Evolutionary conservation across 2,888 invertebrate genomes (phyloP).

Genomic region (Phortica magna): DNA sequence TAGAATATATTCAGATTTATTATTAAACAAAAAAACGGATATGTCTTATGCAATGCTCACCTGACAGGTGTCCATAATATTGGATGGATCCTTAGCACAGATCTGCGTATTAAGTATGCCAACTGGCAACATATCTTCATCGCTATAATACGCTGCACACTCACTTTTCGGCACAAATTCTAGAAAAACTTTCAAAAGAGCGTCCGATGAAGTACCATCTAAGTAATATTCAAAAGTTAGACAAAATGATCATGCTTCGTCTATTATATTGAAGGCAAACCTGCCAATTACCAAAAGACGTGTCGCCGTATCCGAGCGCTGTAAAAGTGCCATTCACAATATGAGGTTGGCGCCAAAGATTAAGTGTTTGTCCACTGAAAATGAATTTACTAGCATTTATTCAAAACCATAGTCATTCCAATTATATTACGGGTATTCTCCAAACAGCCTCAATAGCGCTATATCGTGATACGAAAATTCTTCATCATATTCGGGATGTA

Average conservation of each 20-base stretch:
- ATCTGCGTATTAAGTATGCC: background rate
- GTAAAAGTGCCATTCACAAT: background rate
- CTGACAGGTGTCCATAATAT: constrained; percentile 1
- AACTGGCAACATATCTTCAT: background rate
- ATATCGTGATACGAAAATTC: constrained; percentile 12
- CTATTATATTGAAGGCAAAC: background rate
- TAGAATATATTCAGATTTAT: background rate
- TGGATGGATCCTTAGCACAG: background rate
- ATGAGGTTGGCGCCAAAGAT: constrained; percentile 58
- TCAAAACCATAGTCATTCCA: background rate
- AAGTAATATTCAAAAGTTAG: background rate
- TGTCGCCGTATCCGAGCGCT: background rate
- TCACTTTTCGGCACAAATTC: background rate
- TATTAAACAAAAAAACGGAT: background rate
- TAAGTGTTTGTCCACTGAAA: background rate
- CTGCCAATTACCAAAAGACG: constrained; percentile 57
- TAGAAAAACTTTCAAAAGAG: background rate
- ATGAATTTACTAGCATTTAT: background rate
- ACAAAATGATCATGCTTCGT: too few relatives aligned
- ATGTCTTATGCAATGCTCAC: background rate
- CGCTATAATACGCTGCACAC: background rate
- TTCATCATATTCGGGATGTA: constrained; percentile 17
- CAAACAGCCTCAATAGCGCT: constrained; percentile 1
- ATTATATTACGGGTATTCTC: background rate
- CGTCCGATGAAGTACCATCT: background rate